Evolutionary conservation across 92 coral and sea anemone species (phyloP).

Genomic region (Umimayanthus chanpuru): DNA sequence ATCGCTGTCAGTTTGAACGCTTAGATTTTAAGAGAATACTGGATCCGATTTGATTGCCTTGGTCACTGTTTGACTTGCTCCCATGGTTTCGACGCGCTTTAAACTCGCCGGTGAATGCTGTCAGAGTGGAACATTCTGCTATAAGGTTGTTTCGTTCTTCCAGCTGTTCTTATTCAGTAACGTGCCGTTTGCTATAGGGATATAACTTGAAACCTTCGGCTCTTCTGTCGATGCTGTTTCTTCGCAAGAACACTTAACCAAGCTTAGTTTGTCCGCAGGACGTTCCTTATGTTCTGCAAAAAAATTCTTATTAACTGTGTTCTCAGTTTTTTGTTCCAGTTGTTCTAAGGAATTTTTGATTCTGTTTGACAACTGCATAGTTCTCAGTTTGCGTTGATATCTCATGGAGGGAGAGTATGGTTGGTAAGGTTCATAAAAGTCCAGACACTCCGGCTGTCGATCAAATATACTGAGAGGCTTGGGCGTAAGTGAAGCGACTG

Average conservation of each 20-base stretch:
- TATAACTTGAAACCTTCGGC: not conserved
- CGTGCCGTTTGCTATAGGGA: not conserved
- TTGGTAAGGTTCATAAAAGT: not conserved
- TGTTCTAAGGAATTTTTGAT: not conserved
- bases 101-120: not conserved
- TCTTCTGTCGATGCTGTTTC: not conserved
- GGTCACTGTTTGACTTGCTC: not conserved
- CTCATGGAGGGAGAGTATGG: not conserved
- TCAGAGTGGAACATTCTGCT: not conserved
- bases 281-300: not conserved
- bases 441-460: not conserved
- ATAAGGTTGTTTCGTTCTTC: conserved; percentile 1
- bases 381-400: not conserved
- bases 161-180: not conserved
- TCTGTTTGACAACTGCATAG: not conserved
- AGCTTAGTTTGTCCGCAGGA: not conserved
- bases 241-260: conserved; percentile 19
- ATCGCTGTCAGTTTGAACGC: too few species aligned
- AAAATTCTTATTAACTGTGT: not conserved
- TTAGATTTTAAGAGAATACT: too few species aligned
- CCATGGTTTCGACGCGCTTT: not conserved
- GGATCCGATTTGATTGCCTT: not conserved
- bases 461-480: conserved; percentile 2
- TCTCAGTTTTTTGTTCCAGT: not conserved
- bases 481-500: not conserved